A percentile compares a stretch with the other conserved stretches of the same genome.
Evolutionary conservation across 2,888 invertebrate species (phyloP).

Genomic region (Platycnemis pennipes): DNA sequence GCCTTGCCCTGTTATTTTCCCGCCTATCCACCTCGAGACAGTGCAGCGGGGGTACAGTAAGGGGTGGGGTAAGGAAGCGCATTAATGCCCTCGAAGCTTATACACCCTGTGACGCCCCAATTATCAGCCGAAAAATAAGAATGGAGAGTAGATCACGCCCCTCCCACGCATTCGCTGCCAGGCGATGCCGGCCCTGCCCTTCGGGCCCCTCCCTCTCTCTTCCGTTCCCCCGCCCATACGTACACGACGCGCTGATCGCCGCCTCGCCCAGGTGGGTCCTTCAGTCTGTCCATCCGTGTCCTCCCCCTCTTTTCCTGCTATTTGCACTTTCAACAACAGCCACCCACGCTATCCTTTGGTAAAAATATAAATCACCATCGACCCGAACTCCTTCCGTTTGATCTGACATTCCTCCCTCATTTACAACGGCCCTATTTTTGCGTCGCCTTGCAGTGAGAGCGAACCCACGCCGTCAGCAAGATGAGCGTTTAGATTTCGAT

Average conservation of each 20-base stretch:
- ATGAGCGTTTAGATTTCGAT: background rate
- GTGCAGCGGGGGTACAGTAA: background rate
- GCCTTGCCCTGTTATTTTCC: background rate
- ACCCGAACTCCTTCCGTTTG: background rate
- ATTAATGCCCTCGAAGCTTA: background rate
- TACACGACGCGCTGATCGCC: background rate
- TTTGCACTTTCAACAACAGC: too few species aligned
- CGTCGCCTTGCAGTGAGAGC: background rate
- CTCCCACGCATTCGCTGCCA: background rate
- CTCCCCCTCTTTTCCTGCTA: background rate
- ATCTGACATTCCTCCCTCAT: constrained; percentile 23
- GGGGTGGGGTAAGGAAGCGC: background rate
- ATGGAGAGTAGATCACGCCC: background rate
- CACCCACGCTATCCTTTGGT: background rate
- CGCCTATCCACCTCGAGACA: background rate
- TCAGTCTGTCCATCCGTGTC: background rate
- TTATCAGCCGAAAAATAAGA: constrained; percentile 42
- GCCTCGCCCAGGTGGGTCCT: background rate
- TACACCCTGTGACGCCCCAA: constrained; percentile 52
- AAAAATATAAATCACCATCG: background rate
- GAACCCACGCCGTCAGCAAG: background rate
- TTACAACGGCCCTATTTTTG: background rate
- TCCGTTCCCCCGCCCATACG: background rate
- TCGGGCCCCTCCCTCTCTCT: background rate
- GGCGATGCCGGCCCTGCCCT: background rate